Base-by-base conservation (phyloP, 2,113 vertebrate species). In the Addax nasomaculatus region DNA sequence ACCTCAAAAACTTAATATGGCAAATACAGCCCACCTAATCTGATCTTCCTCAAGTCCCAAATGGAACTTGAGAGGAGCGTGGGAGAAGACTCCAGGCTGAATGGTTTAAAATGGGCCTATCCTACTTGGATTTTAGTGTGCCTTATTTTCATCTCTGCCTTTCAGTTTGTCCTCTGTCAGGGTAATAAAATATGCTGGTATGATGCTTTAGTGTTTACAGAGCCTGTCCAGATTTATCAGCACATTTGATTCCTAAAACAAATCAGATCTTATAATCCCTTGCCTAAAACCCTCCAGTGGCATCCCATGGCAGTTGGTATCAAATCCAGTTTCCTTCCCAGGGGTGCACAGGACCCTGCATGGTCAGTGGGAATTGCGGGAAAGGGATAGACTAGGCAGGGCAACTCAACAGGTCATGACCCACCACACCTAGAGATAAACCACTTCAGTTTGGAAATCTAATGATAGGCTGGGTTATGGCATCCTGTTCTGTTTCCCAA, bases 161-260 rank as follows among this genome's bases (percentile, higher is more conserved):
- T 93, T 89, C 36, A 14, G 5, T 94, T 36, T 93, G 30, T 21
- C 64, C 21, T 97, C 49, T 97, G 9, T 96, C 23, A 30, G 57
- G 78, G 70, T 97, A 91, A 47, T 96, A 64, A 89, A 89, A 85
- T 83, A 96, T 39, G 33, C 57, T 55, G 64, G 29, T 39, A 17
- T 30, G 47, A 43, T 89, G n/a, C 81, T 93, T 76, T 62, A 43
- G 15, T 25, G 14, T 89, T 97, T 93, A 93, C 23, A 36, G 47
- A 93, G 60, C 83, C 43, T 45, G 14, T 95, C 67, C 49, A 91
- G 13, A 43, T 83, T 96, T 93, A 79, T 95, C 16, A 90, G 88
- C 70, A 90, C 27, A 27, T 96, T 85, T 92, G 96, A 96, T 88
- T 62, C 55, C 51, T 67, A 91, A 90, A 62, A 43, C 39, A 97